Evolutionary conservation across 2,888 invertebrate species (phyloP).

Genomic region (Girardia tigrina): DNA sequence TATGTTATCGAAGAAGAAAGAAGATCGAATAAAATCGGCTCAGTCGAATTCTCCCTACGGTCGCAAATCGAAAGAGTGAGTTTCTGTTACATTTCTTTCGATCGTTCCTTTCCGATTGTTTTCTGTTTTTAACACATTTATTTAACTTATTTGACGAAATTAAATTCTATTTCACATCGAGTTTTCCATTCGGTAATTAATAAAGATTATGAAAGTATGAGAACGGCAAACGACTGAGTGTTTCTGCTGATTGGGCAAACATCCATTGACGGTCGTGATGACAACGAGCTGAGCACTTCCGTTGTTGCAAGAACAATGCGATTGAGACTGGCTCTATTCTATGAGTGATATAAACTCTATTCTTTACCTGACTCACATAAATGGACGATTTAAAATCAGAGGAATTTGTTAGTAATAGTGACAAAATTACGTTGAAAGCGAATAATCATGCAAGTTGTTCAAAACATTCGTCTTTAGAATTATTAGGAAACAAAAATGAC

Average conservation of each 20-base stretch:
- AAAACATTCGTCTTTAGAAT: not conserved
- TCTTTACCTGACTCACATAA: not conserved
- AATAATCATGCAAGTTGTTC: not conserved
- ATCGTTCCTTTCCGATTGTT: too few relatives aligned
- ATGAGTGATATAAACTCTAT: not conserved
- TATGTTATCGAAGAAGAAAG: conserved; percentile 11
- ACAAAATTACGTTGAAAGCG: not conserved
- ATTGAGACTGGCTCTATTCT: too few relatives aligned
- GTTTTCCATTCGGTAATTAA: too few relatives aligned
- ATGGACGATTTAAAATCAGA: not conserved
- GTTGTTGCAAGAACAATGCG: not conserved
- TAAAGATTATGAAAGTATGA: not conserved
- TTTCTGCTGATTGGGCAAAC: not conserved
- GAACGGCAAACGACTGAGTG: too few relatives aligned
- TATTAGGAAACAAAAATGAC: not conserved
- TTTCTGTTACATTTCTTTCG: not conserved
- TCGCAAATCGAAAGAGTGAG: conserved; percentile 14
- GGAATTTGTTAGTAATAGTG: not conserved
- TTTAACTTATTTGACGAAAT: too few relatives aligned
- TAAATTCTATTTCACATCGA: too few relatives aligned
- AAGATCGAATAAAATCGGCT: not conserved
- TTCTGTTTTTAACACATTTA: too few relatives aligned
- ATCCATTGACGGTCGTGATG: conserved; percentile 1
- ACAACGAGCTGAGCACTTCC: not conserved
- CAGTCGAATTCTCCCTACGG: not conserved